Percentiles rank a stretch among this genome's conserved stretches.
Conservation (phyloP, 2,888 invertebrate genomes). For the Conomelus anceps region DNA sequence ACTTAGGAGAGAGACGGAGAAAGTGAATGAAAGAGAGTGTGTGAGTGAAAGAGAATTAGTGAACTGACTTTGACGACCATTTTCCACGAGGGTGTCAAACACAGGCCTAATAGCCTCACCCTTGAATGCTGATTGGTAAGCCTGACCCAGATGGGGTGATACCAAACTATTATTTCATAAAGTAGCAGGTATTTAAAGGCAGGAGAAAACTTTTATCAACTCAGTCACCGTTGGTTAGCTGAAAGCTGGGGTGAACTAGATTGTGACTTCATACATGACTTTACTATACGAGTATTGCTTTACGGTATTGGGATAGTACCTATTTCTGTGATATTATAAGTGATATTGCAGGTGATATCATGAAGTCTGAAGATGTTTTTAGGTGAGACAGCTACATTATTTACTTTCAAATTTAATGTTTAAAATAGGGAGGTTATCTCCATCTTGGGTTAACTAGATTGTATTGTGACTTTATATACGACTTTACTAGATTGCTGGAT, state of each 20-base stretch:
- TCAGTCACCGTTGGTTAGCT: not conserved
- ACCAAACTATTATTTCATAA: not conserved
- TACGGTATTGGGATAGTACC: no score
- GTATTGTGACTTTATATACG: no score
- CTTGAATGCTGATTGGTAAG: not conserved
- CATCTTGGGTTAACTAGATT: not conserved
- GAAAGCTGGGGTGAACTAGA: not conserved
- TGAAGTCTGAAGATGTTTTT: not conserved
- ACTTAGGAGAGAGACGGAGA: not conserved
- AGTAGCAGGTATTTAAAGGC: not conserved
- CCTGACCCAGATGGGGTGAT: not conserved
- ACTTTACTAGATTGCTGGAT: no score
- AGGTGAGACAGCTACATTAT: not conserved
- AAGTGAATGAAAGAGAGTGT: not conserved
- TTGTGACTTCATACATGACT: no score
- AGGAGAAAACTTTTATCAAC: not conserved
- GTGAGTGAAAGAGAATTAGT: not conserved
- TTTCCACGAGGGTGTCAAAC: not conserved
- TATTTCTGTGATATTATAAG: no score
- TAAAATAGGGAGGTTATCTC: not conserved
- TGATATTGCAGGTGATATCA: not conserved
- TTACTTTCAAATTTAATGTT: not conserved
- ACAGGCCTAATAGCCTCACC: not conserved
- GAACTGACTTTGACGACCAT: no score
- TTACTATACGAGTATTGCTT: no score